A percentile compares a stretch with the other conserved stretches of the same genome.
These are phyloP conservation scores for Xestoiulus laeticollis DNA, from an alignment of 2,888 invertebrate genomes.

Conservation along the genomic window DNA sequence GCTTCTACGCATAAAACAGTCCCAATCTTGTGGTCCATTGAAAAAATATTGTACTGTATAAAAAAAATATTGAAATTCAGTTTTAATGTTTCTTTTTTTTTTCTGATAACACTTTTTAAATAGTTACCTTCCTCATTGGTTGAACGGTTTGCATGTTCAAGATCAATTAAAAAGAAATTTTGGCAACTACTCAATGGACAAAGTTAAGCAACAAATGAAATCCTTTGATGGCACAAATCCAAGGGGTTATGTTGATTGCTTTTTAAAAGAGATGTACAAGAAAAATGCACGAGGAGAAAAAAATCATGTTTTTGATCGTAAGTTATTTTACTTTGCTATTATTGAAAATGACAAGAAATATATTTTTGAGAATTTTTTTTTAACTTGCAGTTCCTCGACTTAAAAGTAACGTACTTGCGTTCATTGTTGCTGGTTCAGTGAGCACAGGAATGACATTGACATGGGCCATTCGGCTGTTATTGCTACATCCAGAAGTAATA, in stretches of 20 bases:
- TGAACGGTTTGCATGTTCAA: background rate
- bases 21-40: background rate
- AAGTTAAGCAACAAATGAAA: constrained; percentile 24
- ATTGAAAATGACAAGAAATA: background rate
- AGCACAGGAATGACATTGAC: constrained; percentile 40
- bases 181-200: background rate
- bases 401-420: constrained; percentile 2
- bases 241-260: constrained; percentile 5
- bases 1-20: no score
- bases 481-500: constrained; percentile 22
- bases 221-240: constrained; percentile 19
- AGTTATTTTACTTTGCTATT: background rate
- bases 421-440: constrained; percentile 36
- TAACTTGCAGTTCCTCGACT: background rate
- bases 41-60: background rate
- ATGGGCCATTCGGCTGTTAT: constrained; percentile 27
- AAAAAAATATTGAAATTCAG: background rate
- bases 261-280: constrained; percentile 34
- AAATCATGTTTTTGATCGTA: background rate
- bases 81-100: background rate
- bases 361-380: background rate
- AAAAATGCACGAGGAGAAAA: constrained; percentile 38
- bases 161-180: background rate
- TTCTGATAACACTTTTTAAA: background rate
- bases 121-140: background rate